Conservation (phyloP, 2,888 invertebrate species). For the Ochropacha duplaris region DNA sequence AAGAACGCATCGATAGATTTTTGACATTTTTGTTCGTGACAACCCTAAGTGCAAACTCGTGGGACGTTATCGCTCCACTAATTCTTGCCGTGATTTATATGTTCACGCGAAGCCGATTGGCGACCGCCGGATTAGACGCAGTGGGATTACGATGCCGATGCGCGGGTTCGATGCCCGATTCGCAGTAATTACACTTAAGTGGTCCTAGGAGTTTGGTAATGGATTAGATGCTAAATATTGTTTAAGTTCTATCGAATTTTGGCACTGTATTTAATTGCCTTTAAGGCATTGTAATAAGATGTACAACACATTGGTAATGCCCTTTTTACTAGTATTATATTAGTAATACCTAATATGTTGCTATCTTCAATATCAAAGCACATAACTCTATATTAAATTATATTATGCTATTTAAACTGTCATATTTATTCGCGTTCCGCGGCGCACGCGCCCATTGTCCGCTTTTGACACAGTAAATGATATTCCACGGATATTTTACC, state of each 20-base stretch:
- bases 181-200: not conserved
- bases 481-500: constrained; percentile 12
- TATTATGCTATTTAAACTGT: constrained; percentile 21
- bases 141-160: constrained; percentile 33
- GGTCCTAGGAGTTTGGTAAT: not conserved
- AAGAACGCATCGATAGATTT: too few relatives aligned
- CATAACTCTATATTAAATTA: constrained; percentile 14
- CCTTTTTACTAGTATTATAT: too few relatives aligned
- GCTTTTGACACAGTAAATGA: constrained; percentile 19
- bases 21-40: not conserved
- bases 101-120: constrained; percentile 23
- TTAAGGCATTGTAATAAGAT: too few relatives aligned
- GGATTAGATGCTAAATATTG: not conserved
- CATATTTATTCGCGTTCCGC: constrained; percentile 11
- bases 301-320: too few relatives aligned
- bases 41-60: constrained; percentile 22
- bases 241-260: too few relatives aligned
- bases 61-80: constrained; percentile 36
- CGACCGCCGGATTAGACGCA: constrained; percentile 9
- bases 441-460: constrained; percentile 17
- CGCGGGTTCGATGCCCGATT: constrained; percentile 34
- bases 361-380: not conserved
- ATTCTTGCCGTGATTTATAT: constrained; percentile 41
- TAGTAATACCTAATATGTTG: not conserved
- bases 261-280: not conserved